Percentiles rank a stretch among this genome's conserved stretches.
Evolutionary conservation across 2,888 invertebrate genomes (phyloP).

Genomic region (Hyposoter didymator): DNA sequence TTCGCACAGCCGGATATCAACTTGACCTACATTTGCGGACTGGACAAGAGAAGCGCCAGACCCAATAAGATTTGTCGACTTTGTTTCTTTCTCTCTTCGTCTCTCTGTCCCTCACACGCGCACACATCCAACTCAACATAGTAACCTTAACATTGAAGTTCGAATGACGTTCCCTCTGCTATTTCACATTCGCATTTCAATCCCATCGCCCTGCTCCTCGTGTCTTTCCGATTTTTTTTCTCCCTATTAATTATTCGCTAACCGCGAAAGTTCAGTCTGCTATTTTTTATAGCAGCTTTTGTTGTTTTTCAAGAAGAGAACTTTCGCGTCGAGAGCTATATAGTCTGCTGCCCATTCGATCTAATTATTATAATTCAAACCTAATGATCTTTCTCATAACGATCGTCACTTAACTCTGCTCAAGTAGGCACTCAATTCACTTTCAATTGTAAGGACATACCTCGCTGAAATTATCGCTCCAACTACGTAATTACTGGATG

Average conservation of each 20-base stretch:
- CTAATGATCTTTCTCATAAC: background rate
- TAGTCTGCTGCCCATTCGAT: background rate
- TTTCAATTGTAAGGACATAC: conserved; percentile 4
- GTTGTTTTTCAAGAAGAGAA: conserved; percentile 36
- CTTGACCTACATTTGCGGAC: conserved; percentile 76
- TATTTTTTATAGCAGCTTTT: conserved; percentile 12
- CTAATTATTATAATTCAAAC: conserved; percentile 8
- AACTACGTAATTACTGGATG: background rate
- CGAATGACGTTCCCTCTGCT: conserved; percentile 49
- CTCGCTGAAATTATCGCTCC: conserved; percentile 1
- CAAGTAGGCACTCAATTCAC: conserved; percentile 27
- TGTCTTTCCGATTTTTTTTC: conserved; percentile 6
- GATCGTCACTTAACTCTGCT: background rate
- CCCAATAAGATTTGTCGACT: conserved; percentile 65
- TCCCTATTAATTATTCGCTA: conserved; percentile 34
- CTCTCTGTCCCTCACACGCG: conserved; percentile 1
- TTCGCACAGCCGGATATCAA: conserved; percentile 78
- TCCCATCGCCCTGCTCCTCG: conserved; percentile 2
- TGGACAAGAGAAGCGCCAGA: conserved; percentile 65
- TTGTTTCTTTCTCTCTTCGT: conserved; percentile 10
- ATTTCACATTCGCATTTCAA: conserved; percentile 29
- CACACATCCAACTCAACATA: conserved; percentile 51
- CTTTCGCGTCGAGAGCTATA: conserved; percentile 43
- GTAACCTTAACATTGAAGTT: conserved; percentile 79
- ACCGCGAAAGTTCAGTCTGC: conserved; percentile 49